Evolutionary conservation across 2,797 vertebrate genomes (phyloP), one percentile per base, ranked within the genome.

Genomic region (Melanotaenia maccullochi): DNA sequence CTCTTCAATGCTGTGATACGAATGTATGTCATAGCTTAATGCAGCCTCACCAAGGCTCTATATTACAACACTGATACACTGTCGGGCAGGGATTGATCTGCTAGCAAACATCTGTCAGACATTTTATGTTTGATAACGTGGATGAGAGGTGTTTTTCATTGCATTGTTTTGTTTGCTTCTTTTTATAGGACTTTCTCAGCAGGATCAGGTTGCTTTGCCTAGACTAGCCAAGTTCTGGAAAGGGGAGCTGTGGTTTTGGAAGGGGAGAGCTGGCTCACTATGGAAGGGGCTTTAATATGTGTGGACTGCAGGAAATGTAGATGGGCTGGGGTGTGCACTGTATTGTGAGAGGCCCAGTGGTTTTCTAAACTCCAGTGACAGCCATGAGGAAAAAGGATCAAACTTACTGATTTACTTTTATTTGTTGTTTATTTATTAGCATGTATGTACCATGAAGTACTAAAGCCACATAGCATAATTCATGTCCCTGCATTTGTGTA

Each of bases 151-250:
- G 87, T 79, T 83, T 87, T 71, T 73, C 75, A 87, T 81, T 82
- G 51, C 71, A 76, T 81, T 84, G 61, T 78, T 88, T 87, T 82
- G 85, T 91, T 82, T 78, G 71, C 60, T 68, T 83, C 71, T 73
- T 87, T 89, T 90, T 90, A 90, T 85, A 83, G 82, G 84, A 83
- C 47, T 83, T 92, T 92, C 91, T 89, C 90, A 93, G 89, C 80
- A 64, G 85, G 90, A 85, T 92, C 90, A 72, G 75, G 87, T 93
- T 92, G 79, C 90, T 61, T 73, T 77, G 76, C 73, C 69, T 70
- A 63, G 67, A 71, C 76, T 78, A 42, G 78, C 49, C 62, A 62
- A 74, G 60, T 70, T 71, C 73, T 78, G 65, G n/a, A 44, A 65
- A 79, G 78, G 74, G 35, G 77, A 73, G 68, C 55, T 85, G 90